Percentiles rank a stretch among this genome's conserved stretches.
phyloP scores from a whole-genome alignment of 2,888 invertebrate species.

The Latrodectus hesperus region DNA sequence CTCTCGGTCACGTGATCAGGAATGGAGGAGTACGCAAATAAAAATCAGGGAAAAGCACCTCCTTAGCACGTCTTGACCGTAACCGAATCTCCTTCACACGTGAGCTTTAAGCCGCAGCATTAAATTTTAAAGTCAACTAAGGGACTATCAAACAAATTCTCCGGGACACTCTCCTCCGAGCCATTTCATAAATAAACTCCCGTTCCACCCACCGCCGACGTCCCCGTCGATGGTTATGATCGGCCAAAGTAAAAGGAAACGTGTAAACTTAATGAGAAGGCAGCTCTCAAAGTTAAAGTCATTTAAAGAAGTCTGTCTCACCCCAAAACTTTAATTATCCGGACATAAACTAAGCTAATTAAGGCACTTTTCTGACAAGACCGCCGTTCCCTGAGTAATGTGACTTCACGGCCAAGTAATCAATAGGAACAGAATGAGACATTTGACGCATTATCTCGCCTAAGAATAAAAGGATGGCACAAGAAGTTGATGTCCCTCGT shows the following conservation, averaged over 20 bases:
- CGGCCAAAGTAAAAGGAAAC: slow-evolving; percentile 38
- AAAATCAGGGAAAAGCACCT: neutral
- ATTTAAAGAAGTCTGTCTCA: slow-evolving; percentile 53
- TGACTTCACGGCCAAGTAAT: too few relatives aligned
- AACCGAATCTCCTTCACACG: neutral
- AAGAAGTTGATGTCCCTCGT: too few relatives aligned
- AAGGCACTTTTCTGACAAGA: slow-evolving; percentile 50
- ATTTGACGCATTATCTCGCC: too few relatives aligned
- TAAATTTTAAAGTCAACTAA: slow-evolving; percentile 50
- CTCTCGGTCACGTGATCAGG: neutral
- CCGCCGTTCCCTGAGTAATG: neutral
- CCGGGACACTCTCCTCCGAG: neutral
- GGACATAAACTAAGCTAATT: slow-evolving; percentile 63
- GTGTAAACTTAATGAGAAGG: slow-evolving; percentile 34
- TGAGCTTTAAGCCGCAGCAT: neutral
- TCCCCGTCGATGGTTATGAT: neutral
- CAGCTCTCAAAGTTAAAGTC: slow-evolving; percentile 44
- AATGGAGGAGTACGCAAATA: neutral
- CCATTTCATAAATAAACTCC: slow-evolving; percentile 35
- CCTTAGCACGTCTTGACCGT: neutral
- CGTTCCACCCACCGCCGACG: neutral
- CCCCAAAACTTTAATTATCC: slow-evolving; percentile 60
- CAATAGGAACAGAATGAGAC: too few relatives aligned
- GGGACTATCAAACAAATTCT: neutral
- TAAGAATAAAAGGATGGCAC: too few relatives aligned